These are phyloP conservation scores for Alcis repandata DNA, from an alignment of 2,888 invertebrate genomes.

Conservation along the genomic window DNA sequence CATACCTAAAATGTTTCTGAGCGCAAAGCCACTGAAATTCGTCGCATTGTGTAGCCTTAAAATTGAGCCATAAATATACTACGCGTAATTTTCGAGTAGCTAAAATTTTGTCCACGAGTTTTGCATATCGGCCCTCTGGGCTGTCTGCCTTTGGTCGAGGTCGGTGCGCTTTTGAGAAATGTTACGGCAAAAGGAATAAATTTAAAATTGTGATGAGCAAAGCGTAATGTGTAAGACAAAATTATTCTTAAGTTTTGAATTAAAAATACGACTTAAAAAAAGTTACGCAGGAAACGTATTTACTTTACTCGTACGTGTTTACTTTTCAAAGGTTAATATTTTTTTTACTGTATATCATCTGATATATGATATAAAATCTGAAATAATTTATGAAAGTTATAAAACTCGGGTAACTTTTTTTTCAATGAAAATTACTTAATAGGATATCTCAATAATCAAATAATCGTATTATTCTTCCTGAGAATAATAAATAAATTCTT, in stretches of 20 bases:
- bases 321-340: too few relatives aligned
- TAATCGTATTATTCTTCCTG: too few relatives aligned
- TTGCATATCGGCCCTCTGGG: constrained; percentile 66
- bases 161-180: constrained; percentile 37
- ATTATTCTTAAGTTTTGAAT: background rate
- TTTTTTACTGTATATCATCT: too few relatives aligned
- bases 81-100: constrained; percentile 74
- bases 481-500: too few relatives aligned
- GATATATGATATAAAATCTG: too few relatives aligned
- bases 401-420: too few relatives aligned
- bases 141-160: constrained; percentile 49
- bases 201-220: constrained; percentile 33
- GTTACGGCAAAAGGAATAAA: constrained; percentile 36
- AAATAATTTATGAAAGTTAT: too few relatives aligned
- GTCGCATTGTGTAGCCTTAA: constrained; percentile 67
- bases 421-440: too few relatives aligned
- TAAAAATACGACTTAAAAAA: too few relatives aligned
- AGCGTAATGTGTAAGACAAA: background rate
- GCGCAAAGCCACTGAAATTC: constrained; percentile 66
- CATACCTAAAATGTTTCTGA: constrained; percentile 67
- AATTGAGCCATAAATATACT: constrained; percentile 84
- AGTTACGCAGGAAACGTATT: too few relatives aligned
- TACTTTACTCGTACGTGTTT: too few relatives aligned
- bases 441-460: too few relatives aligned
- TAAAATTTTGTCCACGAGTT: constrained; percentile 56